Conservation (phyloP, 2,113 vertebrate species). For the Gambusia affinis region DNA sequence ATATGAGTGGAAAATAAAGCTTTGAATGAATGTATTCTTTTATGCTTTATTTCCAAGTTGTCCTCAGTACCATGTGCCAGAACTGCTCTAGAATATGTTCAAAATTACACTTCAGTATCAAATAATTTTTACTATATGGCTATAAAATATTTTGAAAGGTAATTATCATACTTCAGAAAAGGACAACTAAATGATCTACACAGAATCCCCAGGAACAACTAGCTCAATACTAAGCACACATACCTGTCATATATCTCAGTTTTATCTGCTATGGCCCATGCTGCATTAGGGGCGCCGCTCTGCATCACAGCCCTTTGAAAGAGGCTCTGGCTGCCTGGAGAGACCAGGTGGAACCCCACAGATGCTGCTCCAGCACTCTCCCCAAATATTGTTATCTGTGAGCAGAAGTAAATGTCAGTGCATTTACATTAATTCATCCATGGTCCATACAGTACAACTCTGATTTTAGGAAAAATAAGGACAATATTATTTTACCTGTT, state of each 20-base stretch:
- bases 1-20: too few relatives aligned
- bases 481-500: slow-evolving; percentile 46
- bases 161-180: too few relatives aligned
- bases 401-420: not conserved
- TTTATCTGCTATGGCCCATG: slow-evolving; percentile 79
- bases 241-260: slow-evolving; percentile 73
- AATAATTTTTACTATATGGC: too few relatives aligned
- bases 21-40: too few relatives aligned
- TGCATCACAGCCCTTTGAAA: slow-evolving; percentile 90
- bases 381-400: slow-evolving; percentile 90
- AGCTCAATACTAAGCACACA: not conserved
- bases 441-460: not conserved
- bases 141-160: too few relatives aligned
- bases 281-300: slow-evolving; percentile 85
- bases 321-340: slow-evolving; percentile 82
- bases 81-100: too few relatives aligned
- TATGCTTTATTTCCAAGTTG: too few relatives aligned
- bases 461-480: not conserved
- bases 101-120: too few relatives aligned
- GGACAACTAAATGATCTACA: too few relatives aligned
- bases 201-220: not conserved
- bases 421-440: not conserved
- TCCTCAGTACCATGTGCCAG: too few relatives aligned
- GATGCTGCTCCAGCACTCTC: slow-evolving; percentile 91
- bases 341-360: slow-evolving; percentile 87